phyloP scores from a whole-genome alignment of 2,888 invertebrate genomes.

The Pinctada fucata region DNA sequence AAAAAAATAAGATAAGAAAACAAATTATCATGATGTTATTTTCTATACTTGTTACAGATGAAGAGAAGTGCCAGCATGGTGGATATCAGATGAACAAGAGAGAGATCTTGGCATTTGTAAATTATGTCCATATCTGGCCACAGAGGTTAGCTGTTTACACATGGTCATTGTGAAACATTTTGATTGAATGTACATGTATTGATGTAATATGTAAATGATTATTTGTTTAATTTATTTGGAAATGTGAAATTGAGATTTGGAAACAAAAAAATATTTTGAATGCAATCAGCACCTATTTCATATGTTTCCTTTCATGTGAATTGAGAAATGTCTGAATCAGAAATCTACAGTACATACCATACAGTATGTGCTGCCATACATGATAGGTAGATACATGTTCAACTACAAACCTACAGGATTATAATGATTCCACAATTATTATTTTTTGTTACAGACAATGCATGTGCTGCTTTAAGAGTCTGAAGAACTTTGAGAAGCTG shows the following conservation, averaged over 20 bases:
- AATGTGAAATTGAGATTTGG: too few species aligned
- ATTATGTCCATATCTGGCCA: constrained; percentile 92
- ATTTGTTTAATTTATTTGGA: too few species aligned
- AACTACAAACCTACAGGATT: too few species aligned
- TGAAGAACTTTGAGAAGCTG: constrained; percentile 93
- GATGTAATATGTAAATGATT: not conserved
- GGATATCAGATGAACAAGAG: constrained; percentile 78
- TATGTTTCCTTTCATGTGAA: too few species aligned
- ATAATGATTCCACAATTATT: too few species aligned
- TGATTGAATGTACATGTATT: not conserved
- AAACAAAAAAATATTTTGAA: too few species aligned
- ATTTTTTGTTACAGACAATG: constrained; percentile 85
- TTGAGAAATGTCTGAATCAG: too few species aligned
- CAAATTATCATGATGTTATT: not conserved
- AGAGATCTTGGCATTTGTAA: constrained; percentile 89
- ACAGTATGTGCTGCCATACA: too few species aligned
- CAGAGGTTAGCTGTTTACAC: constrained; percentile 81
- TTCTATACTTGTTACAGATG: constrained; percentile 56
- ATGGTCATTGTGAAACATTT: too few species aligned
- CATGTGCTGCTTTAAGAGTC: constrained; percentile 95
- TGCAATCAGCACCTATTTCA: too few species aligned
- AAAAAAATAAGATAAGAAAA: not conserved
- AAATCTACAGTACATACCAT: too few species aligned
- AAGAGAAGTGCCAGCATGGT: constrained; percentile 66
- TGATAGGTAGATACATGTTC: too few species aligned